Base-by-base conservation (phyloP, 2,888 invertebrate genomes). In the Caenorhabditis sinica region DNA sequence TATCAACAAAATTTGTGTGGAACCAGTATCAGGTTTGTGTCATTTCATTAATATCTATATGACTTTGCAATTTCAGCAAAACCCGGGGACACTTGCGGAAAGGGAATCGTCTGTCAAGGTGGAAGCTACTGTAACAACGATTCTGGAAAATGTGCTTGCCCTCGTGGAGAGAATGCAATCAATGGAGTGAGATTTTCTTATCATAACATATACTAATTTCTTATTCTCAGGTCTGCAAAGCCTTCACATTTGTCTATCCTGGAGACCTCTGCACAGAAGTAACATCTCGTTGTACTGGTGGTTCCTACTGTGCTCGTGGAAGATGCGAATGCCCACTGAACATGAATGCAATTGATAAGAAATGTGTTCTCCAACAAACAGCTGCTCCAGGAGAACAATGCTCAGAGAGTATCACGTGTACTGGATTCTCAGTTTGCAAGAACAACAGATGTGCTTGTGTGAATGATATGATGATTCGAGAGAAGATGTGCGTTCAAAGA, bases 401-500 rank as follows among this genome's bases (percentile, higher is more conserved):
- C 43, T 80, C 83, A 1, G 80, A 85, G 9, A 80, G 80, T 11
- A 79, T 88, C 2, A 53, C 82, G 36, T 89, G 91, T 49, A 82
- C 86, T 25, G 91, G 90, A n/a, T 60, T 80, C 15, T 89, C 92
- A 1, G 86, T 88, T 20, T 93, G 93, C 76, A 84, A 87, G 15
- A 87, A 89, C 30, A 89, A 89, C 23, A 63, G 82, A 6, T 92
- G 92, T 40, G 49, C 80, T 4, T 89, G 89, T 63, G 66, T 79
- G 2, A 76, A 77, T 30, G 81, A 83, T 8, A 83, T 83, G 83
- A 66, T 83, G 53, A 65, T 81, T 43, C 71, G 83, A 0, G 83
- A 83, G 49, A 83, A 72, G 20, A 40, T 72, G 20, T 86, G 86
- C 25, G 71, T 79, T 20, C 80, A 85, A 36, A 73, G 71, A 65